Evolutionary conservation across 2,797 vertebrate species (phyloP).

Genomic region (Microcaecilia unicolor): DNA sequence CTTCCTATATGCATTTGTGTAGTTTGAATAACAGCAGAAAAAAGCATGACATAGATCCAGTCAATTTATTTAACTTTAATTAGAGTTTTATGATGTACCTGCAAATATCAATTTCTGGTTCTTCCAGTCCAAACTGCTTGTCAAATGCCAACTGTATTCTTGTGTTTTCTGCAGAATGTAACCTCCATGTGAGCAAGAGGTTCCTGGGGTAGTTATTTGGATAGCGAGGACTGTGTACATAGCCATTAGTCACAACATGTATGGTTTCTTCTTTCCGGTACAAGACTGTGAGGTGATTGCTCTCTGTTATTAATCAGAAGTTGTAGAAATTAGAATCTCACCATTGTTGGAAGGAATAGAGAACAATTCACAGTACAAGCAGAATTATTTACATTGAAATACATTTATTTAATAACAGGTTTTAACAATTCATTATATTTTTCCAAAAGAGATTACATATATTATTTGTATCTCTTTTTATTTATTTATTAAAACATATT

Average conservation of each 20-base stretch:
- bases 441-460: slow-evolving; percentile 11
- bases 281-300: slow-evolving; percentile 90
- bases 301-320: slow-evolving; percentile 86
- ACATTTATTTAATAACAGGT: neutral
- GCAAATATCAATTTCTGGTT: slow-evolving; percentile 85
- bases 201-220: slow-evolving; percentile 88
- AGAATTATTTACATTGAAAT: slow-evolving; percentile 6
- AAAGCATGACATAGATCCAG: too few relatives aligned
- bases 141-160: slow-evolving; percentile 87
- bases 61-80: too few relatives aligned
- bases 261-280: slow-evolving; percentile 84
- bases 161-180: slow-evolving; percentile 69
- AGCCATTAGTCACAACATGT: slow-evolving; percentile 67
- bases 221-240: slow-evolving; percentile 85
- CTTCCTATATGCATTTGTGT: too few relatives aligned
- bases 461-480: too few relatives aligned
- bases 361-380: slow-evolving; percentile 40
- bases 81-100: too few relatives aligned
- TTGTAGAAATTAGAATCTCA: slow-evolving; percentile 74
- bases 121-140: slow-evolving; percentile 83
- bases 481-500: too few relatives aligned
- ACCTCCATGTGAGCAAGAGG: slow-evolving; percentile 83
- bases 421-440: slow-evolving; percentile 20
- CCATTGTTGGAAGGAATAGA: slow-evolving; percentile 55
- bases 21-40: too few relatives aligned